Evolutionary conservation across 2,888 invertebrate species (phyloP).

Genomic region (Drosophila subquinaria): DNA sequence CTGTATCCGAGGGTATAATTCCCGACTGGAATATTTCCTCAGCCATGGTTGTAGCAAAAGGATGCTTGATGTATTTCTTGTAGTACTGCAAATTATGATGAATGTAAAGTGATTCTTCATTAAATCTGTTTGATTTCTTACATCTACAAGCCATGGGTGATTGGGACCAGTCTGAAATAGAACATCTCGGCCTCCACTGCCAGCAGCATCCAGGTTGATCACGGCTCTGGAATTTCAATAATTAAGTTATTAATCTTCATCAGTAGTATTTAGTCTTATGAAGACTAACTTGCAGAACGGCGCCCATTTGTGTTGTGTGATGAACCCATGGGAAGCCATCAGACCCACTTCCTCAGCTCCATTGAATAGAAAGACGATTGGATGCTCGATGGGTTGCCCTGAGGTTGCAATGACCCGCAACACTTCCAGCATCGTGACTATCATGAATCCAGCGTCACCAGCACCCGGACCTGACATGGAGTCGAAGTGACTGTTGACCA

Average conservation of each 20-base stretch:
- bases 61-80: constrained; percentile 86
- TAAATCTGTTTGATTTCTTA: constrained; percentile 56
- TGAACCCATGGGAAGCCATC: constrained; percentile 90
- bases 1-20: constrained; percentile 89
- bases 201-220: constrained; percentile 96
- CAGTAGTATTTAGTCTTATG: neutral
- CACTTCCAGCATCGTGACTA: constrained; percentile 88
- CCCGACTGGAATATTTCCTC: constrained; percentile 89
- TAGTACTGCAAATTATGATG: constrained; percentile 83
- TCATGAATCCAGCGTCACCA: constrained; percentile 87
- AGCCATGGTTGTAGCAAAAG: constrained; percentile 87
- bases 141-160: constrained; percentile 89
- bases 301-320: constrained; percentile 93
- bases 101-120: neutral
- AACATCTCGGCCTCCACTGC: constrained; percentile 95
- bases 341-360: constrained; percentile 89
- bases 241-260: neutral
- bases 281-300: constrained; percentile 86
- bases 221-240: constrained; percentile 87
- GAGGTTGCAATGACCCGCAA: constrained; percentile 85
- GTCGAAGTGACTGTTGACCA: constrained; percentile 95
- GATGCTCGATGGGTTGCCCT: constrained; percentile 85
- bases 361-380: constrained; percentile 89
- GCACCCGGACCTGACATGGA: constrained; percentile 90
- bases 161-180: constrained; percentile 94